Conservation (phyloP, 2,888 invertebrate species). For the Heliconius ethilla region DNA sequence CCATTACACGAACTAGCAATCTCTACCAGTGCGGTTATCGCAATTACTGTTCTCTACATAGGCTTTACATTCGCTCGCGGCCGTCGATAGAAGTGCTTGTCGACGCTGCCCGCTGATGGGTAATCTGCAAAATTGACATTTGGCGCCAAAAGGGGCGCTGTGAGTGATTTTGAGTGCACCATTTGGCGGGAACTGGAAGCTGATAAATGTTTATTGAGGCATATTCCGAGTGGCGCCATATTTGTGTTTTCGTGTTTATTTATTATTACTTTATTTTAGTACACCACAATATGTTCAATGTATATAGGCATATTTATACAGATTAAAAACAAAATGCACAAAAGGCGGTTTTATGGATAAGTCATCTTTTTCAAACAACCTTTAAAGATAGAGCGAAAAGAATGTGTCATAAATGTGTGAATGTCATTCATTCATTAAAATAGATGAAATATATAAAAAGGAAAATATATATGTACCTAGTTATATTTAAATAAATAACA, state of each 20-base stretch:
- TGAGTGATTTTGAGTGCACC: conserved; percentile 64
- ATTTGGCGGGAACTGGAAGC: conserved; percentile 62
- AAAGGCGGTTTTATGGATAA: too few species aligned
- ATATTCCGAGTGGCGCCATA: conserved; percentile 57
- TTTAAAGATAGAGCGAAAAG: too few species aligned
- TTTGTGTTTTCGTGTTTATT: conserved; percentile 40
- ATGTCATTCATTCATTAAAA: too few species aligned
- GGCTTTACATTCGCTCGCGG: conserved; percentile 51
- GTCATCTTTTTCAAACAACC: too few species aligned
- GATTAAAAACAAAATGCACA: too few species aligned
- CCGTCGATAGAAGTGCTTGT: conserved; percentile 53
- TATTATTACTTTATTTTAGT: conserved; percentile 15
- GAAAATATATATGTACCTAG: too few species aligned
- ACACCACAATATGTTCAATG: neutral
- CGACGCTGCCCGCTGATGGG: conserved; percentile 60
- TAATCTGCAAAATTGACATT: conserved; percentile 75
- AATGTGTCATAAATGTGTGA: too few species aligned
- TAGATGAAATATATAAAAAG: too few species aligned
- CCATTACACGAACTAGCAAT: conserved; percentile 72
- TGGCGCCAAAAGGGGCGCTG: conserved; percentile 68
- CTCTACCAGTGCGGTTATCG: conserved; percentile 58
- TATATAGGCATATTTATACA: too few species aligned
- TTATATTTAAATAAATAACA: too few species aligned
- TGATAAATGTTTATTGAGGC: conserved; percentile 68
- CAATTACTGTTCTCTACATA: conserved; percentile 53